Evolutionary conservation across 2,113 vertebrate species (phyloP).

Genomic region (Mastomys coucha): DNA sequence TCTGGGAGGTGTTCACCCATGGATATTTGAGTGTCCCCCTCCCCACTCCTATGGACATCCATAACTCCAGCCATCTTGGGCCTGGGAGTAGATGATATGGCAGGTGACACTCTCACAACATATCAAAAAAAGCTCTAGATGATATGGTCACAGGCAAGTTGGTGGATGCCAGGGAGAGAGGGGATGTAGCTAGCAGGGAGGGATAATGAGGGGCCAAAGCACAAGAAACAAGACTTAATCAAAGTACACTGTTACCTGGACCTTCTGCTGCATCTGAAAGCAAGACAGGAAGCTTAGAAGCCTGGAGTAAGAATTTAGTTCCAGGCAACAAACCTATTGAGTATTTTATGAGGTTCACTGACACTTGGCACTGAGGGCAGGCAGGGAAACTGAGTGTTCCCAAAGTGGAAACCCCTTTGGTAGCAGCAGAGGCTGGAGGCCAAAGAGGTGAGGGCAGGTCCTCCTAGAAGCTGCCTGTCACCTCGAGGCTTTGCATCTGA

Average conservation of each 20-base stretch:
- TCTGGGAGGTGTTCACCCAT: not conserved
- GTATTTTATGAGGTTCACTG: not conserved
- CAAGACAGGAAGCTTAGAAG: conserved; percentile 76
- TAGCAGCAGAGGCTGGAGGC: not conserved
- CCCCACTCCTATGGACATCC: not conserved
- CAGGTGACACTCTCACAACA: not conserved
- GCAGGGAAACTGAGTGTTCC: not conserved
- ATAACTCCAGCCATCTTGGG: not conserved
- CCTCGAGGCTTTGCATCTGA: not conserved
- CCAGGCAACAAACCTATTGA: not conserved
- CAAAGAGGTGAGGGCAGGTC: not conserved
- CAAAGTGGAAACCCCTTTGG: not conserved
- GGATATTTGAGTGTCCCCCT: not conserved
- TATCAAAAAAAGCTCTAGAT: not conserved
- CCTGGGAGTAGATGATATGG: not conserved
- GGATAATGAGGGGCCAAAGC: not conserved
- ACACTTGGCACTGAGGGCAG: not conserved
- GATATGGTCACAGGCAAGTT: not conserved
- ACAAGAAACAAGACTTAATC: not conserved
- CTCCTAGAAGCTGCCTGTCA: not conserved
- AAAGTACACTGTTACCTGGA: conserved; percentile 70
- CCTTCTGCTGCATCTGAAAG: conserved; percentile 76
- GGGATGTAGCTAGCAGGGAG: rapidly evolving
- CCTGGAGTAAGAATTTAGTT: not conserved
- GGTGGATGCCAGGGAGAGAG: not conserved